A percentile compares a stretch with the other conserved stretches of the same genome.
These are phyloP conservation scores for Engraulis encrasicolus DNA, from an alignment of 2,113 vertebrate genomes.

Conservation along the genomic window DNA sequence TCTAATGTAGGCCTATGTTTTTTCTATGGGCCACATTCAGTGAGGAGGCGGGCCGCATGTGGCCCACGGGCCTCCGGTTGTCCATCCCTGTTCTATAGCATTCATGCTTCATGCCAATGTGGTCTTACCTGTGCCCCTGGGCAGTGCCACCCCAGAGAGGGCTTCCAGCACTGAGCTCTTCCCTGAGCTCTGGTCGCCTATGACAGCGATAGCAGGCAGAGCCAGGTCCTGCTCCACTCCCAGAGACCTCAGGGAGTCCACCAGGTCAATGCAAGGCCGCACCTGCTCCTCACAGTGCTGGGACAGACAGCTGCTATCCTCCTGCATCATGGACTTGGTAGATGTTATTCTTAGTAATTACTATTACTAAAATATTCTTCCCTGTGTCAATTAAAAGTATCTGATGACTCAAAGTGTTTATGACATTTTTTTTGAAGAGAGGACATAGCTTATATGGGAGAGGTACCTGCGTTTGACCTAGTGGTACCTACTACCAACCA, in stretches of 20 bases:
- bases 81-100: too few species aligned
- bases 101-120: neutral
- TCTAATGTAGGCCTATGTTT: too few species aligned
- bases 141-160: conserved; percentile 76
- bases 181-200: conserved; percentile 80
- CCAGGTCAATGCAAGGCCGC: conserved; percentile 74
- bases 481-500: too few species aligned
- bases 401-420: neutral
- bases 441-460: too few species aligned
- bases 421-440: too few species aligned
- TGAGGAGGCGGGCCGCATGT: too few species aligned
- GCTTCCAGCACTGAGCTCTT: conserved; percentile 82
- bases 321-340: neutral
- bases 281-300: conserved; percentile 63
- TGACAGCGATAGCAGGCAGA: conserved; percentile 71
- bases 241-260: conserved; percentile 70
- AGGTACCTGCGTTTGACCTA: too few species aligned
- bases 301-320: neutral
- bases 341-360: neutral
- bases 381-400: neutral
- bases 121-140: conserved; percentile 75
- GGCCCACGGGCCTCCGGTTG: too few species aligned
- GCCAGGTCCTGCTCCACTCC: conserved; percentile 75
- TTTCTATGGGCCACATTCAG: too few species aligned
- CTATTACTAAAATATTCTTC: neutral